phyloP scores from a whole-genome alignment of 2,888 invertebrate species.

The Amphipyra tragopoginis region DNA sequence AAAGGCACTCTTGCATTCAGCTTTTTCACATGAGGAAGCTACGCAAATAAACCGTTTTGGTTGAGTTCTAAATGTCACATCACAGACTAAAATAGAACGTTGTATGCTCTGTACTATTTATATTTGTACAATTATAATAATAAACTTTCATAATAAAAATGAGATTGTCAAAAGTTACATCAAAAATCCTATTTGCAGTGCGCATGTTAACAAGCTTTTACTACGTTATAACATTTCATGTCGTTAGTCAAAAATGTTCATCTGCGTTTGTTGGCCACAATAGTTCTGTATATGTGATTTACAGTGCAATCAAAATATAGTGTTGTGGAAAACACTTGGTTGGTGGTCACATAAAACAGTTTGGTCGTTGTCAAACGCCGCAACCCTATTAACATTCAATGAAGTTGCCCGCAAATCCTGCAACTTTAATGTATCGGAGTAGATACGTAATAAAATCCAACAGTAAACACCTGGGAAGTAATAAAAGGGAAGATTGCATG shows the following conservation, averaged over 20 bases:
- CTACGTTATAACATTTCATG: conserved; percentile 28
- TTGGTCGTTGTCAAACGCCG: conserved; percentile 34
- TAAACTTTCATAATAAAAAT: no score
- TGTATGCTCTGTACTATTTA: no score
- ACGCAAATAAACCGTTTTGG: conserved; percentile 5
- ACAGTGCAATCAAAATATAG: conserved; percentile 51
- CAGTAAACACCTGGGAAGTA: conserved; percentile 42
- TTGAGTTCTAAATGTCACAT: conserved; percentile 3
- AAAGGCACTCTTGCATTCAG: conserved; percentile 23
- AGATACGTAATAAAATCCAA: conserved; percentile 44
- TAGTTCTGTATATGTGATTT: conserved; percentile 50
- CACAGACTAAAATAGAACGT: neutral
- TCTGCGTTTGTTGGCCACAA: conserved; percentile 42
- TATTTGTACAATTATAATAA: neutral
- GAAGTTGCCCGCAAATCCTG: conserved; percentile 38
- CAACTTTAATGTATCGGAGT: conserved; percentile 52
- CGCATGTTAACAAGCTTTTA: conserved; percentile 42
- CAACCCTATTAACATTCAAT: conserved; percentile 58
- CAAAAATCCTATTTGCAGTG: conserved; percentile 24
- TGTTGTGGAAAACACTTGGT: conserved; percentile 38
- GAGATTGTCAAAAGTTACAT: neutral
- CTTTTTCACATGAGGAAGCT: conserved; percentile 16
- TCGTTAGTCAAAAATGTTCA: conserved; percentile 52
- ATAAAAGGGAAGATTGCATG: conserved; percentile 39
- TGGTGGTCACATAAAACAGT: conserved; percentile 48